These are phyloP conservation scores for Pseudachorutes palmiensis DNA, from an alignment of 1,140 invertebrate genomes.

Conservation along the genomic window DNA sequence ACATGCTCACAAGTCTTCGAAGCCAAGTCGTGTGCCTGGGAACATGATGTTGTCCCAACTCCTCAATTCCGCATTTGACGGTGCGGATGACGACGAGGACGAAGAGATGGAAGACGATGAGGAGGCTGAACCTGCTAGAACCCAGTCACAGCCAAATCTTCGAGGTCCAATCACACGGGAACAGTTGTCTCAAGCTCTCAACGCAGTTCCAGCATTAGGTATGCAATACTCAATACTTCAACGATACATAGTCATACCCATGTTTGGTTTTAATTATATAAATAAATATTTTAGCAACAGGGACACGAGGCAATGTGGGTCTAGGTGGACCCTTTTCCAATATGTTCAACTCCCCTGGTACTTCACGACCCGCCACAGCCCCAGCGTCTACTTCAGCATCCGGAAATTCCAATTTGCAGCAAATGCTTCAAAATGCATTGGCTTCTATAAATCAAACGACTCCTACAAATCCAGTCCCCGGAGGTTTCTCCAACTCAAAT, in stretches of 20 bases:
- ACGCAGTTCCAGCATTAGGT: slow-evolving; percentile 13
- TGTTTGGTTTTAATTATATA: too few relatives aligned
- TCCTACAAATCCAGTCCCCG: background rate
- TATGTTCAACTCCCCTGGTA: background rate
- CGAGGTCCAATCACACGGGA: slow-evolving; percentile 28
- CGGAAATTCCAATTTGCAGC: background rate
- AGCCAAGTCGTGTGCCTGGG: background rate
- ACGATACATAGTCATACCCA: background rate
- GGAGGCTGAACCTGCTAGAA: background rate
- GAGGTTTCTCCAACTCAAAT: background rate
- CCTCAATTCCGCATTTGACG: slow-evolving; percentile 7
- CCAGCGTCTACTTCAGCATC: background rate
- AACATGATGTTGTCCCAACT: slow-evolving; percentile 1
- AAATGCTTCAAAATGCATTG: slow-evolving; percentile 4
- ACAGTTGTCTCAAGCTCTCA: slow-evolving; percentile 28
- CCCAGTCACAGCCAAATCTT: slow-evolving; percentile 1
- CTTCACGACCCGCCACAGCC: background rate
- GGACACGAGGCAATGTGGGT: background rate
- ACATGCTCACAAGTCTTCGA: slow-evolving; percentile 15
- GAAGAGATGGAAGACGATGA: slow-evolving; percentile 33
- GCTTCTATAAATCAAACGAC: too few relatives aligned
- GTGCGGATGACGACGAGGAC: slow-evolving; percentile 23
- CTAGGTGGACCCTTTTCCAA: background rate
- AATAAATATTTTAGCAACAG: too few relatives aligned
- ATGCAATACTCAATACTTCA: background rate